Percentiles rank a stretch among this genome's conserved stretches.
These are phyloP conservation scores for Rostratula benghalensis DNA, from an alignment of 2,113 vertebrate species.

Conservation along the genomic window DNA sequence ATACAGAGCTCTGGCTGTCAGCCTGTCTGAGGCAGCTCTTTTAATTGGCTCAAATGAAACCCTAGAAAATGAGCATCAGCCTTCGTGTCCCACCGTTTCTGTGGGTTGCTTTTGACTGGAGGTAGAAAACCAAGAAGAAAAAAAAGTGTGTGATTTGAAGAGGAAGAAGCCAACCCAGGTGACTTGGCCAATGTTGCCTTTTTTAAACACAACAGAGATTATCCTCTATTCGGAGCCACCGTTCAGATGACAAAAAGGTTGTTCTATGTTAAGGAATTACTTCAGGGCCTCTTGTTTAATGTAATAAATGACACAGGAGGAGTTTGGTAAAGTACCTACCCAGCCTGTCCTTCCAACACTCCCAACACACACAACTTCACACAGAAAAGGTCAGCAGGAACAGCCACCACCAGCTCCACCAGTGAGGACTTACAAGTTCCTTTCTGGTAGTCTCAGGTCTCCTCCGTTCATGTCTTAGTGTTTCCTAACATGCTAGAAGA, in stretches of 20 bases:
- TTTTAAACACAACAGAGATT: neutral
- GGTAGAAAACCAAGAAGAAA: neutral
- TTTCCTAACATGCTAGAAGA: neutral
- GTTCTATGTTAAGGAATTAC: rapidly evolving
- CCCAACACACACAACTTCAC: neutral
- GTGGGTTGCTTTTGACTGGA: neutral
- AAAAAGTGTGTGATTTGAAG: neutral
- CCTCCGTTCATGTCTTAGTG: neutral
- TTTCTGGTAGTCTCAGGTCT: neutral
- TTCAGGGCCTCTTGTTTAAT: neutral
- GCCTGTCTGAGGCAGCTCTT: neutral
- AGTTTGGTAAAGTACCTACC: neutral
- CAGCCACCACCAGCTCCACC: neutral
- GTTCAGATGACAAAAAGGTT: neutral
- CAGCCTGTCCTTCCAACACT: neutral
- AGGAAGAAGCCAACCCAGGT: neutral
- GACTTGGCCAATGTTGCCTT: neutral
- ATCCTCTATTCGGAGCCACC: neutral
- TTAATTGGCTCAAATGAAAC: neutral
- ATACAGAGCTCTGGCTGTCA: neutral
- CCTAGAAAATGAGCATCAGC: neutral
- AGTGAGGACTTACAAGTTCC: neutral
- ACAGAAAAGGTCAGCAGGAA: neutral
- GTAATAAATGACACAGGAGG: neutral
- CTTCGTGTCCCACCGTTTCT: neutral